phyloP scores from a whole-genome alignment of 2,797 vertebrate species.

The Psittacula echo region DNA sequence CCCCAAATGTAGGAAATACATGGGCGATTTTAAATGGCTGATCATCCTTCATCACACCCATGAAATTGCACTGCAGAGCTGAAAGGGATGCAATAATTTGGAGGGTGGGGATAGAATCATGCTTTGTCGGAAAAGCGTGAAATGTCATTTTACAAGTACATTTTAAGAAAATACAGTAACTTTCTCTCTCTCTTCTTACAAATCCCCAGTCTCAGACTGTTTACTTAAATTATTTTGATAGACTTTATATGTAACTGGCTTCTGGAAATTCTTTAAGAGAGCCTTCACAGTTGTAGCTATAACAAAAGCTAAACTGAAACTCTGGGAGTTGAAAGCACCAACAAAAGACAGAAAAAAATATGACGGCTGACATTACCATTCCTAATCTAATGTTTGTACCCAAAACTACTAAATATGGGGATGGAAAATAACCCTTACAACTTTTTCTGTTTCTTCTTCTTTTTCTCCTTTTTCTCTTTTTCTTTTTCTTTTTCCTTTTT shows the following conservation, averaged over 20 bases:
- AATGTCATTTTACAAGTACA: neutral
- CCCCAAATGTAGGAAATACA: neutral
- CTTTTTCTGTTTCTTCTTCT: too few species aligned
- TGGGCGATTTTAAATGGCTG: neutral
- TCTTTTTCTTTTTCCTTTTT: too few species aligned
- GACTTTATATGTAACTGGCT: neutral
- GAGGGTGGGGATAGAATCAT: neutral
- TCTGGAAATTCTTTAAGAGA: neutral
- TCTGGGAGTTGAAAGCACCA: neutral
- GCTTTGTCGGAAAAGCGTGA: neutral
- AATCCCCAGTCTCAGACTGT: neutral
- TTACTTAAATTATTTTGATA: constrained; percentile 16
- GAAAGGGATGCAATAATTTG: neutral
- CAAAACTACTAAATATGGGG: neutral
- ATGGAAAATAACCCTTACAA: neutral
- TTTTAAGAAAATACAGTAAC: neutral
- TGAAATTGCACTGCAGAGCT: neutral
- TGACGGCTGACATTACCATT: neutral
- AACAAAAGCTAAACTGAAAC: neutral
- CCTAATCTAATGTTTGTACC: neutral
- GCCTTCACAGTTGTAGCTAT: neutral
- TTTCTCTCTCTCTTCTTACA: neutral
- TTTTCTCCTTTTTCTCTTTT: too few species aligned
- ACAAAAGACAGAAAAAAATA: neutral
- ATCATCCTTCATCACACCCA: neutral